phyloP scores from a whole-genome alignment of 2,888 invertebrate species.

The Dichetophora obliterata region DNA sequence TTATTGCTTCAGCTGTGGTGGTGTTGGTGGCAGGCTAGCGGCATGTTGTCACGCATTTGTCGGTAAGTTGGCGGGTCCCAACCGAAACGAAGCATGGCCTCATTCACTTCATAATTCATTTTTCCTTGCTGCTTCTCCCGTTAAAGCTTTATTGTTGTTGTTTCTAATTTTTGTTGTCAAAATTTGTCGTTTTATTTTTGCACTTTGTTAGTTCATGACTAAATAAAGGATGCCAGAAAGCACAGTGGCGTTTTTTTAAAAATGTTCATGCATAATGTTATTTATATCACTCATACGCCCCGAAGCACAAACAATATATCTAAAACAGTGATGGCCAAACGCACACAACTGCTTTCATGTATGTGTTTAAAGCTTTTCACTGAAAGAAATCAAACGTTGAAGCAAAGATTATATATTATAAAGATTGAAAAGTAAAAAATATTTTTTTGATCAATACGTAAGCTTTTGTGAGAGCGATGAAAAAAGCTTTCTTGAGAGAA shows the following conservation, averaged over 20 bases:
- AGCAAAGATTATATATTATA: too few species aligned
- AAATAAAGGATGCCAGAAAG: constrained; percentile 16
- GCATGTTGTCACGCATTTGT: neutral
- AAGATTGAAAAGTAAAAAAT: too few species aligned
- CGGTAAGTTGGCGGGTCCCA: neutral
- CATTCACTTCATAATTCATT: constrained; percentile 39
- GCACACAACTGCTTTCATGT: too few species aligned
- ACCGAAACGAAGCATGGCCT: constrained; percentile 24
- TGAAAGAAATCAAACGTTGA: too few species aligned
- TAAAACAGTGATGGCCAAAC: too few species aligned
- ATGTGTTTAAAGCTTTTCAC: too few species aligned
- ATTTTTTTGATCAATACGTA: too few species aligned
- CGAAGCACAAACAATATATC: neutral
- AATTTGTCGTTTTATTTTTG: neutral
- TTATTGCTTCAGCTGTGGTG: neutral
- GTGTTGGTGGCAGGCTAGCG: neutral
- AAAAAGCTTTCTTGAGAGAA: too few species aligned
- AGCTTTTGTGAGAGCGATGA: too few species aligned
- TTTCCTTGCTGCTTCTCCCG: constrained; percentile 1
- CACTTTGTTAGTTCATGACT: constrained; percentile 38
- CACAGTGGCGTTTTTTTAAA: neutral
- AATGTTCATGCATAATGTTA: neutral
- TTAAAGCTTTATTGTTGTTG: neutral
- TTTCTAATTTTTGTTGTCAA: neutral
- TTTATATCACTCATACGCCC: neutral